Evolutionary conservation across 1,140 invertebrate genomes (phyloP).

Genomic region (Polypedilum vanderplanki): DNA sequence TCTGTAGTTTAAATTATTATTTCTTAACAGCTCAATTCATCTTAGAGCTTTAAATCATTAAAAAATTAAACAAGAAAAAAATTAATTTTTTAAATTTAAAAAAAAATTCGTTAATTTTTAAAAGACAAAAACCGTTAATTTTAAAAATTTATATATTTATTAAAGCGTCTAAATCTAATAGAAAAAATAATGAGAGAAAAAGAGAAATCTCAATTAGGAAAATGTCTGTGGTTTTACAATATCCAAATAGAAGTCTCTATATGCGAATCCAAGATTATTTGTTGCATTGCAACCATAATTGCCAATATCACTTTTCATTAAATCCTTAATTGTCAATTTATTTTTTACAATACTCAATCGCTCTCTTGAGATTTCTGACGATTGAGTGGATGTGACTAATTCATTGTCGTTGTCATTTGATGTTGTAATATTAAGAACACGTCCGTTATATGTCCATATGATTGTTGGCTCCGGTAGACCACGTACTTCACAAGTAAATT

Average conservation of each 20-base stretch:
- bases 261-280: constrained; percentile 95
- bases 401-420: constrained; percentile 67
- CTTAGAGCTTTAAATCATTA: too few species aligned
- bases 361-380: constrained; percentile 38
- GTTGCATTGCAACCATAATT: constrained; percentile 99
- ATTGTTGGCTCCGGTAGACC: constrained; percentile 86
- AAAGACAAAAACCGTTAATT: too few species aligned
- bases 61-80: too few species aligned
- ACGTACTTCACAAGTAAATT: constrained; percentile 79
- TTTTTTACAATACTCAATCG: constrained; percentile 60
- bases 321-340: constrained; percentile 71
- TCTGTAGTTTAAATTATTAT: too few species aligned
- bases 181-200: too few species aligned
- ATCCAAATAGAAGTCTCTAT: constrained; percentile 96
- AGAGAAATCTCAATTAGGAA: neutral
- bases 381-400: neutral
- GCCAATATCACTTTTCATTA: constrained; percentile 86
- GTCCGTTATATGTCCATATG: constrained; percentile 95
- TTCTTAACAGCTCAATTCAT: too few species aligned
- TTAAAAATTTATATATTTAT: too few species aligned
- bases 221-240: constrained; percentile 47
- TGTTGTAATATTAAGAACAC: constrained; percentile 36
- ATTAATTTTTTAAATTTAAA: too few species aligned
- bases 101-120: too few species aligned
- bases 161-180: too few species aligned